A percentile compares a stretch with the other conserved stretches of the same genome.
Conservation (phyloP, 1,140 invertebrate species). For the Linepithema humile region DNA sequence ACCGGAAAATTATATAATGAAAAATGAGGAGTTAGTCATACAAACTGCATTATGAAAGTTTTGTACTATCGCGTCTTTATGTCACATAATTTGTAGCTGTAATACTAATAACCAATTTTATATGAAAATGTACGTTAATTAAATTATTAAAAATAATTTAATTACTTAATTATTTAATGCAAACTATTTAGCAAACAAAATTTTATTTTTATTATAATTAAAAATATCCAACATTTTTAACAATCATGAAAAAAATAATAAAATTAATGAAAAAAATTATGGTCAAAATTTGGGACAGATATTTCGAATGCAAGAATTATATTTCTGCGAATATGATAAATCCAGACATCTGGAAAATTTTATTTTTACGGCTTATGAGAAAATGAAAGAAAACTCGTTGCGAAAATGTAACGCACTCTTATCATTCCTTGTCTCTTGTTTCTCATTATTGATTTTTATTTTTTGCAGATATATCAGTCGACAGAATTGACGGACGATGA, state of each 20-base stretch:
- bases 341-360: conserved; percentile 13
- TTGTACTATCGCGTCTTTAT: background rate
- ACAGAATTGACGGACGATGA: conserved; percentile 77
- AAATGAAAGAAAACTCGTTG: background rate
- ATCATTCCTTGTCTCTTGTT: background rate
- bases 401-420: background rate
- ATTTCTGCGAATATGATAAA: conserved; percentile 18
- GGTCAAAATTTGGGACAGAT: background rate
- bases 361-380: background rate
- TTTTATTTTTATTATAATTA: background rate
- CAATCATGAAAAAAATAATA: background rate
- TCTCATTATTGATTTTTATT: background rate
- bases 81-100: background rate
- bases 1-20: background rate
- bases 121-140: background rate
- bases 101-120: background rate
- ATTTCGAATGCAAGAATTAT: background rate
- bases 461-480: conserved; percentile 77
- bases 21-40: background rate
- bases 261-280: too few relatives aligned
- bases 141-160: background rate
- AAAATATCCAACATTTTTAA: background rate
- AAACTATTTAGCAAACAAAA: background rate
- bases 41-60: background rate
- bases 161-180: background rate